Percentiles rank a stretch among this genome's conserved stretches.
Evolutionary conservation across 2,113 vertebrate genomes (phyloP).

Genomic region (Tinamus guttatus): DNA sequence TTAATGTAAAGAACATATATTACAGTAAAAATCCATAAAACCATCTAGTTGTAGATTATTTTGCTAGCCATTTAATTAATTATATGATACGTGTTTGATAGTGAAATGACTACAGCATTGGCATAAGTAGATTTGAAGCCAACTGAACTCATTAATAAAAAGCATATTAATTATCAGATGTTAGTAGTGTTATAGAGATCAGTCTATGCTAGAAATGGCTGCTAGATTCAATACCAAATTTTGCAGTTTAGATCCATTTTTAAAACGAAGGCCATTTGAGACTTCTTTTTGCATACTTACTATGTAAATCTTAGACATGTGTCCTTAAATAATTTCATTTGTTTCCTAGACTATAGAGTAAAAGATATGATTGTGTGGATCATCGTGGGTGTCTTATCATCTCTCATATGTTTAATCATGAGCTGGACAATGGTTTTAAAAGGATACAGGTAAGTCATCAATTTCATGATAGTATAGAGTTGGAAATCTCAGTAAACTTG

Average conservation of each 20-base stretch:
- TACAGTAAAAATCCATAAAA: not conserved
- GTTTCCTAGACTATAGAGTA: slow-evolving; percentile 79
- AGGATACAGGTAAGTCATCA: slow-evolving; percentile 82
- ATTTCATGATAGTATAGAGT: not conserved
- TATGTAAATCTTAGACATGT: not conserved
- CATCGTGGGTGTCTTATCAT: slow-evolving; percentile 80
- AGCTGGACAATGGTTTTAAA: slow-evolving; percentile 86
- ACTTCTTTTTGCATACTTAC: not conserved
- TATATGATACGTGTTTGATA: not conserved
- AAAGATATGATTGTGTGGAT: slow-evolving; percentile 87
- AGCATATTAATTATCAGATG: not conserved
- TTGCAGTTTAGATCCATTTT: not conserved
- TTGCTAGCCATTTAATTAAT: not conserved
- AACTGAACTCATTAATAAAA: not conserved
- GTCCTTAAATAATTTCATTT: slow-evolving; percentile 38
- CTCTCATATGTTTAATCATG: slow-evolving; percentile 84
- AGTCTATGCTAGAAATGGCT: not conserved
- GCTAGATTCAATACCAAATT: not conserved
- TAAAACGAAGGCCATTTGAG: not conserved
- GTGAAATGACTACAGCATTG: not conserved
- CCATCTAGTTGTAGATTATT: not conserved
- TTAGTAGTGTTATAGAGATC: not conserved
- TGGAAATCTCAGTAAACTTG: not conserved
- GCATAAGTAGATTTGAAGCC: not conserved
- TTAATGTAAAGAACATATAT: not conserved